These are phyloP conservation scores for Dryomyza anilis DNA, from an alignment of 2,888 invertebrate species.

Conservation along the genomic window DNA sequence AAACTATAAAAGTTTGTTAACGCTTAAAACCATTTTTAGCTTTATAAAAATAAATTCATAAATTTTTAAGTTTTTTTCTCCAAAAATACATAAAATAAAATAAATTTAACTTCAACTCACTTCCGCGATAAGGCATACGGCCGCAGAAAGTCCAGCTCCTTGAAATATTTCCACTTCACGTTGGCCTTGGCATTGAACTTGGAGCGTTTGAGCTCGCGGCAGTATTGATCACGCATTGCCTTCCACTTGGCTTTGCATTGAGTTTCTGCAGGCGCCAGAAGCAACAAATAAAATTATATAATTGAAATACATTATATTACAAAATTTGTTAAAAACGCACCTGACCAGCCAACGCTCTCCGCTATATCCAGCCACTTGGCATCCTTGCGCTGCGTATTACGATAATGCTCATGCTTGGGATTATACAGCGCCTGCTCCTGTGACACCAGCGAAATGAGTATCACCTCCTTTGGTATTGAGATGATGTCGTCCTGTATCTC, in stretches of 20 bases:
- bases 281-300: neutral
- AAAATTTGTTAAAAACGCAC: constrained; percentile 42
- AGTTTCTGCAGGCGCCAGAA: constrained; percentile 37
- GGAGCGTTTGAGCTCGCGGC: constrained; percentile 54
- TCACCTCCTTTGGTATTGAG: constrained; percentile 49
- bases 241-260: constrained; percentile 59
- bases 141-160: constrained; percentile 53
- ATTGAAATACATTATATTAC: neutral
- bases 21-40: no score
- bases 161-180: constrained; percentile 58
- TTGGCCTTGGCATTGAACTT: constrained; percentile 49
- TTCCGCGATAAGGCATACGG: constrained; percentile 55
- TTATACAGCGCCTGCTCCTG: constrained; percentile 55
- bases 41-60: no score
- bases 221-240: constrained; percentile 57
- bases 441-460: constrained; percentile 51
- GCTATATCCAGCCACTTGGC: constrained; percentile 53
- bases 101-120: no score
- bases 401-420: constrained; percentile 53
- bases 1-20: no score
- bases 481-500: constrained; percentile 41
- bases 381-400: constrained; percentile 51
- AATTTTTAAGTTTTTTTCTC: no score
- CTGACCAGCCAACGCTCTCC: constrained; percentile 51
- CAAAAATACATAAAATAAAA: no score